A percentile compares a stretch with the other conserved stretches of the same genome.
phyloP scores from a whole-genome alignment of 1,140 invertebrate species.

The Drosophila nigrodunni region DNA sequence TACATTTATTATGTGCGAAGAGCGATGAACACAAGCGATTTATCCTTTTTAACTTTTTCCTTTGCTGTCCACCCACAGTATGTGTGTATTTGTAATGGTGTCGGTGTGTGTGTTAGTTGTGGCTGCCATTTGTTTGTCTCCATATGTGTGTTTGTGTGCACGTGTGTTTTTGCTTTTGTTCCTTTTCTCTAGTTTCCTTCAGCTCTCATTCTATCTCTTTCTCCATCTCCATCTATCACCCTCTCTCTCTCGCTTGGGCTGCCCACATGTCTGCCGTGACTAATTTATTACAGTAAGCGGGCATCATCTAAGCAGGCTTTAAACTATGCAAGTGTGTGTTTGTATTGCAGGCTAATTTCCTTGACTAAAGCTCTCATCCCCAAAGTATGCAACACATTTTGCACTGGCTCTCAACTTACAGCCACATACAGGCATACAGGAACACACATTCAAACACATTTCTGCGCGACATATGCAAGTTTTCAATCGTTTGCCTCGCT shows the following conservation, averaged over 20 bases:
- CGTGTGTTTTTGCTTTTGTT: slow-evolving; percentile 43
- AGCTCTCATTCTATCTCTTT: slow-evolving; percentile 15
- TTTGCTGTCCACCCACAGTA: slow-evolving; percentile 54
- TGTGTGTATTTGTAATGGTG: slow-evolving; percentile 3
- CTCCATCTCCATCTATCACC: slow-evolving; percentile 6
- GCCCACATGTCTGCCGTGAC: slow-evolving; percentile 68
- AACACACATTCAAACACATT: not conserved
- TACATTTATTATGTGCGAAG: slow-evolving; percentile 84
- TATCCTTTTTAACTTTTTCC: slow-evolving; percentile 84
- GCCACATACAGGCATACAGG: not conserved
- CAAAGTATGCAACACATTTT: slow-evolving; percentile 61
- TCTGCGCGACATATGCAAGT: slow-evolving; percentile 39
- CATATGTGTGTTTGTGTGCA: slow-evolving; percentile 14
- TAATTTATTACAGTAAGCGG: slow-evolving; percentile 77
- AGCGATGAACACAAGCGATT: slow-evolving; percentile 84
- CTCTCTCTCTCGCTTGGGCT: slow-evolving; percentile 30
- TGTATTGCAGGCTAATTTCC: slow-evolving; percentile 58
- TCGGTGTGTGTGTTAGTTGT: slow-evolving; percentile 2
- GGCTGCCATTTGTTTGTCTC: slow-evolving; percentile 18
- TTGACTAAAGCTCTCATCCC: slow-evolving; percentile 28
- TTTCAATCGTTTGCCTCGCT: slow-evolving; percentile 48
- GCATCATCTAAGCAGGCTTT: slow-evolving; percentile 60
- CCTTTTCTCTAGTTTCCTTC: not conserved
- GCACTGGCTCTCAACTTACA: not conserved
- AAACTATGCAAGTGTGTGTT: slow-evolving; percentile 41